Percentiles rank a stretch among this genome's conserved stretches.
Evolutionary conservation across 2,888 invertebrate species (phyloP).

Genomic region (Drosophila seclusa): DNA sequence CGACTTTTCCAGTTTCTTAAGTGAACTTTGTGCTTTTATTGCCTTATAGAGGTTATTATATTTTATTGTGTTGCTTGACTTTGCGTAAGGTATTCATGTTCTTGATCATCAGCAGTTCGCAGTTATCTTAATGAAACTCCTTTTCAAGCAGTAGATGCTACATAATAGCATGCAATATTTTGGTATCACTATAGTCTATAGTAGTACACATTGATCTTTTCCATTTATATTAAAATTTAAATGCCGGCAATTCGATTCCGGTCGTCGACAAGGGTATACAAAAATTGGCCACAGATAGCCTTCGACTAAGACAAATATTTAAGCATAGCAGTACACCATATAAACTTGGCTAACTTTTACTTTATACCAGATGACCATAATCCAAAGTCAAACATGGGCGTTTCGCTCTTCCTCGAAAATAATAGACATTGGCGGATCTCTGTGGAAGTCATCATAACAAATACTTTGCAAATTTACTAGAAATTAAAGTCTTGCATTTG

Average conservation of each 20-base stretch:
- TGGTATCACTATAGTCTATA: neutral
- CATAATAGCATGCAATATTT: neutral
- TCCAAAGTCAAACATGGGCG: slow-evolving; percentile 33
- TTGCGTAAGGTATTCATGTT: neutral
- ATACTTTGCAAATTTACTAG: slow-evolving; percentile 54
- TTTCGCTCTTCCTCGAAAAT: slow-evolving; percentile 4
- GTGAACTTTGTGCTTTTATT: neutral
- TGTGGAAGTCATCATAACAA: slow-evolving; percentile 33
- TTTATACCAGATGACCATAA: slow-evolving; percentile 54
- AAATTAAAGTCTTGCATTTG: slow-evolving; percentile 42
- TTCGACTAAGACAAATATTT: neutral
- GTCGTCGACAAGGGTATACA: neutral
- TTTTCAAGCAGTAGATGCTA: neutral
- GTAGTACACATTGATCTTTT: neutral
- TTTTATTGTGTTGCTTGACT: neutral
- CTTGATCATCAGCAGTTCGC: neutral
- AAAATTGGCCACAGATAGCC: neutral
- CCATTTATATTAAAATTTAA: neutral
- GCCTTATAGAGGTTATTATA: neutral
- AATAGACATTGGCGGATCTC: neutral
- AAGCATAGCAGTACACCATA: slow-evolving; percentile 5
- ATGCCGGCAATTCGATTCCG: neutral
- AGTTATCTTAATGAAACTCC: neutral
- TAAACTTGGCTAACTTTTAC: slow-evolving; percentile 51
- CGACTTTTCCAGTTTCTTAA: slow-evolving; percentile 1